Conservation (phyloP, 2,888 invertebrate genomes). For the Xylocampa areola region DNA sequence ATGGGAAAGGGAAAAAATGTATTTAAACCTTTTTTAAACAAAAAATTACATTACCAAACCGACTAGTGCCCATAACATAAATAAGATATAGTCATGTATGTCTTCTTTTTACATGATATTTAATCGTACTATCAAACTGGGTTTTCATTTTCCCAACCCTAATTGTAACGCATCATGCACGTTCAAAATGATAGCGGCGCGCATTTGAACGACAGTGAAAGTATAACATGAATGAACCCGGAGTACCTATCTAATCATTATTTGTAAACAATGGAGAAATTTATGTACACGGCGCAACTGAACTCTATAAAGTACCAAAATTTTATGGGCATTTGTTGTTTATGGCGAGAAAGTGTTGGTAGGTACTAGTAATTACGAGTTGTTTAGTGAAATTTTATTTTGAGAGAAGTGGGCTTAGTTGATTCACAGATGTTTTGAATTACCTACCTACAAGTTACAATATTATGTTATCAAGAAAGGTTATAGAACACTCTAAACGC, state of each 20-base stretch:
- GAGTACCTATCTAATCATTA: conserved; percentile 24
- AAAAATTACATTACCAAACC: too few species aligned
- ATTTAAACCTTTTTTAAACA: too few species aligned
- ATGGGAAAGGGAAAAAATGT: too few species aligned
- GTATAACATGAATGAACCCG: conserved; percentile 40
- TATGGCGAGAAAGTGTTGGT: conserved; percentile 33
- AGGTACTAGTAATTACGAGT: not conserved
- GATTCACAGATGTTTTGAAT: too few species aligned
- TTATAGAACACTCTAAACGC: too few species aligned
- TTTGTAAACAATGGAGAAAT: conserved; percentile 49
- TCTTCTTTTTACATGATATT: too few species aligned
- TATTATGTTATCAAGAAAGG: too few species aligned
- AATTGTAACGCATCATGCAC: conserved; percentile 30
- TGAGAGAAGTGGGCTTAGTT: not conserved
- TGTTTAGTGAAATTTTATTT: conserved; percentile 12
- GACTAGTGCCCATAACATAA: too few species aligned
- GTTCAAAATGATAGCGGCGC: conserved; percentile 7
- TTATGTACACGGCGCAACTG: not conserved
- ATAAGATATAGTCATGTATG: too few species aligned
- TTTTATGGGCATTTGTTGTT: conserved; percentile 24
- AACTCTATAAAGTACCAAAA: conserved; percentile 22
- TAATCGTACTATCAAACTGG: too few species aligned
- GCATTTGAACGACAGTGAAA: conserved; percentile 45
- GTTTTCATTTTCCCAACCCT: conserved; percentile 23
- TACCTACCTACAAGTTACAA: too few species aligned